Evolutionary conservation across 2,888 invertebrate species (phyloP), one percentile per base, ranked within the genome.

Genomic region (Hypercompe scribonia): DNA sequence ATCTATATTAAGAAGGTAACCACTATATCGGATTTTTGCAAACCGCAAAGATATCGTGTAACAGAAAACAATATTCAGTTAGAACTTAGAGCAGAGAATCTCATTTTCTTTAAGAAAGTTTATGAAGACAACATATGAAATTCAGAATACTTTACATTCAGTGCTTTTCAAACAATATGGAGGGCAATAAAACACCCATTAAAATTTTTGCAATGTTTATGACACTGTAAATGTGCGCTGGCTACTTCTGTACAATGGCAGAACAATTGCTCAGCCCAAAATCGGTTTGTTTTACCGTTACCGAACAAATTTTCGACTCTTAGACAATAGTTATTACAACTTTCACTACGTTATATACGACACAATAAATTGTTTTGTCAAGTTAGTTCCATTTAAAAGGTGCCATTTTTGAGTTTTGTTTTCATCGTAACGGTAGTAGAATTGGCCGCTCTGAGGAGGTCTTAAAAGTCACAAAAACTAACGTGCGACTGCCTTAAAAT

Each of bases 341-440:
- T 95, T 95, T 95, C 95, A 94, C 95, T 95, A 91, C 81, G 89
- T 95, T 91, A 93, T 94, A 93, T 94, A 94, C 92, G 92, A 91
- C 86, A 89, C 90, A 93, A 94, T 95, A 95, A 95, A 95, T 87
- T 83, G 83, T 81, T 89, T 94, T 94, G 94, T 93, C 80, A 68
- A 66, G 68, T 80, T 77, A 77, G 85, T 83, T 82, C 88, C 86
- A 86, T 91, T 91, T 88, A 84, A 86, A 86, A 87, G 87, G 86
- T 82, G 86, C 85, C 77, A 88, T 89, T 78, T 78, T 76, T 65
- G 72, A 78, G 85, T 86, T 92, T 94, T 93, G 93, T 94, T 93
- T 93, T 89, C 89, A 87, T 85, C 83, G 91, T 95, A 95, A 95
- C 95, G 94, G 95, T 94, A 93, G 94, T 92, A 86, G 88, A 82